Percentiles rank a stretch among this genome's conserved stretches.
These are phyloP conservation scores for Osedax fenrisi DNA, from an alignment of 2,888 invertebrate species.

Conservation along the genomic window DNA sequence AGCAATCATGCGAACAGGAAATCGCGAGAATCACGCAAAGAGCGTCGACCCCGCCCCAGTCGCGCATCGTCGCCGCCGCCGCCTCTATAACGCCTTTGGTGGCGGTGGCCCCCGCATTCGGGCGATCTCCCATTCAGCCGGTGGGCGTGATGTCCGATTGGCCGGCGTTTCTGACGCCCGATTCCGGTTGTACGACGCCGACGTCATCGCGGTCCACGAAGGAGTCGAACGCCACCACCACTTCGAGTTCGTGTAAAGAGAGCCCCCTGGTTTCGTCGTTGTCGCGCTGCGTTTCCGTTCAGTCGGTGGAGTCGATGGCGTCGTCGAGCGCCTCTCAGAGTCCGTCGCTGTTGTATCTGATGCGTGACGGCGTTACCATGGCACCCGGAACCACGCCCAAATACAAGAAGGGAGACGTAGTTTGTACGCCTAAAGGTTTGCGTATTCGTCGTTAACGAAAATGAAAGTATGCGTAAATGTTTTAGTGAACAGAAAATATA, in stretches of 20 bases:
- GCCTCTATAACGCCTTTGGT: not conserved
- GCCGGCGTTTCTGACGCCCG: too few relatives aligned
- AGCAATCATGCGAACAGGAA: slow-evolving; percentile 11
- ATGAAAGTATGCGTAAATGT: slow-evolving; percentile 94
- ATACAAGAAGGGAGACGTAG: slow-evolving; percentile 77
- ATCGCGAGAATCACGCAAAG: slow-evolving; percentile 32
- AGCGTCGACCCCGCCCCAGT: not conserved
- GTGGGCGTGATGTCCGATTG: too few relatives aligned
- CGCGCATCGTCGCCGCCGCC: not conserved
- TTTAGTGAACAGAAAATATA: slow-evolving; percentile 88
- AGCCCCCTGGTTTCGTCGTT: slow-evolving; percentile 29
- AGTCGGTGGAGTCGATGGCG: slow-evolving; percentile 45
- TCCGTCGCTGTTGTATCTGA: slow-evolving; percentile 35
- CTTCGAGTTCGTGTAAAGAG: not conserved
- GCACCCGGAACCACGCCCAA: slow-evolving; percentile 38
- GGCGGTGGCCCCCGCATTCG: too few relatives aligned
- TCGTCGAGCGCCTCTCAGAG: slow-evolving; percentile 46
- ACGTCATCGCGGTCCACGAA: too few relatives aligned
- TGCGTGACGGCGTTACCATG: not conserved
- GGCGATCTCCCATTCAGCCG: too few relatives aligned
- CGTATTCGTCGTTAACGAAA: slow-evolving; percentile 94
- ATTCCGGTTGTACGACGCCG: not conserved
- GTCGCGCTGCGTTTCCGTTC: slow-evolving; percentile 36
- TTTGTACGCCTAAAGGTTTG: slow-evolving; percentile 68
- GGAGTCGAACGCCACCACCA: not conserved